Percentiles rank a stretch among this genome's conserved stretches.
These are phyloP conservation scores for Eupithecia pulchellata DNA, from an alignment of 2,888 invertebrate genomes.

Conservation along the genomic window DNA sequence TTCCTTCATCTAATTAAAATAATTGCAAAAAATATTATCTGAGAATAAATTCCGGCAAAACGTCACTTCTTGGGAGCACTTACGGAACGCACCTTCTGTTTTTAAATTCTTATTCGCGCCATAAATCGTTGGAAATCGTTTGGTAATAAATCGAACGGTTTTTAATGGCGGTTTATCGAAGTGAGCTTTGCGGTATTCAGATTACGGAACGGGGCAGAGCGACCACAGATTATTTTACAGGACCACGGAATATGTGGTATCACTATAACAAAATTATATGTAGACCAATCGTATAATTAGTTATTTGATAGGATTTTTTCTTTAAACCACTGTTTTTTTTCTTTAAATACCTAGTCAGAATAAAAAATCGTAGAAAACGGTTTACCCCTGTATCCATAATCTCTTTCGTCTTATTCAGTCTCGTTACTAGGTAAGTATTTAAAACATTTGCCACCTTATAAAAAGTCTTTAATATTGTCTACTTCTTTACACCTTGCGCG, in stretches of 20 bases:
- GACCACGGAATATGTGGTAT: not conserved
- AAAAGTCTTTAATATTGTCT: too few relatives aligned
- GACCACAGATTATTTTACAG: constrained; percentile 43
- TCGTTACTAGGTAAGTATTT: too few relatives aligned
- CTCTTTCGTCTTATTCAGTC: too few relatives aligned
- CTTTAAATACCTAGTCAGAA: too few relatives aligned
- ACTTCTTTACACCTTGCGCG: too few relatives aligned
- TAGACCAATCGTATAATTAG: not conserved
- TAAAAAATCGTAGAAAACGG: too few relatives aligned
- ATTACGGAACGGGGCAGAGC: constrained; percentile 64
- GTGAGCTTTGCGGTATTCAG: constrained; percentile 84
- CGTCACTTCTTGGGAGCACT: constrained; percentile 24
- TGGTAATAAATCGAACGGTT: constrained; percentile 84
- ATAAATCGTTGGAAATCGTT: constrained; percentile 82
- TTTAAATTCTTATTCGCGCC: constrained; percentile 48
- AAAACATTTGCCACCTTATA: too few relatives aligned
- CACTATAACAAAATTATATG: constrained; percentile 4
- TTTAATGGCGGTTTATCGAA: constrained; percentile 84
- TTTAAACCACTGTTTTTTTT: too few relatives aligned
- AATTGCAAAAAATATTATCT: not conserved
- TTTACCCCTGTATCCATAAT: too few relatives aligned
- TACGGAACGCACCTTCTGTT: constrained; percentile 42
- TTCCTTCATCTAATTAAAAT: not conserved
- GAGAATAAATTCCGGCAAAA: constrained; percentile 19
- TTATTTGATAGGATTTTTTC: not conserved